A percentile compares a stretch with the other conserved stretches of the same genome.
phyloP scores from a whole-genome alignment of 2,888 invertebrate species.

The Tubiluchus corallicola region DNA sequence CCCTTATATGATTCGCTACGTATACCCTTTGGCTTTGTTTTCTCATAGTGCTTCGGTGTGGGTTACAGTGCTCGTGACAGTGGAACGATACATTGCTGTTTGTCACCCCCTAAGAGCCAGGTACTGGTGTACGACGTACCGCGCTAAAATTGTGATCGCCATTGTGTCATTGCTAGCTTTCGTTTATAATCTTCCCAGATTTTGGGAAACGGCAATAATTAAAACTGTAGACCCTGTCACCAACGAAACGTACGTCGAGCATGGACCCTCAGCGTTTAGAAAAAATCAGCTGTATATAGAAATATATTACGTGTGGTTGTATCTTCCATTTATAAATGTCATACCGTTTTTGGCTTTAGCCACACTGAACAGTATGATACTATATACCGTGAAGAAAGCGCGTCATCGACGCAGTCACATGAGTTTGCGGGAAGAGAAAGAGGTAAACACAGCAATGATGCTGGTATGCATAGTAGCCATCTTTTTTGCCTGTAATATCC shows the following conservation, averaged over 20 bases:
- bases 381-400: conserved; percentile 65
- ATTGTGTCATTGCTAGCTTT: conserved; percentile 58
- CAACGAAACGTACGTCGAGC: conserved; percentile 14
- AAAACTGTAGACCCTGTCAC: conserved; percentile 14
- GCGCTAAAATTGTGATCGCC: conserved; percentile 64
- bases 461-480: conserved; percentile 79
- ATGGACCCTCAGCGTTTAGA: conserved; percentile 44
- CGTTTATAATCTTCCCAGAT: conserved; percentile 60
- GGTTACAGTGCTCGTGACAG: conserved; percentile 44
- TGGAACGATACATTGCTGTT: conserved; percentile 54
- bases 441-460: conserved; percentile 87
- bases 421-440: conserved; percentile 70
- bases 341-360: conserved; percentile 74
- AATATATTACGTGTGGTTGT: conserved; percentile 83
- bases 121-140: conserved; percentile 70
- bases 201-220: conserved; percentile 29
- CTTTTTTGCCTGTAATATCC: conserved; percentile 76
- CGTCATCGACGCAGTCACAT: conserved; percentile 72
- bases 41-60: conserved; percentile 87
- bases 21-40: conserved; percentile 34
- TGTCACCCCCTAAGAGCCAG: conserved; percentile 57
- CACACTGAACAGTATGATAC: conserved; percentile 74
- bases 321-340: conserved; percentile 79
- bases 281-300: conserved; percentile 47
- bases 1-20: conserved; percentile 55